A percentile compares a stretch with the other conserved stretches of the same genome.
phyloP scores from a whole-genome alignment of 1,140 invertebrate genomes.

The Papilio polyxenes region DNA sequence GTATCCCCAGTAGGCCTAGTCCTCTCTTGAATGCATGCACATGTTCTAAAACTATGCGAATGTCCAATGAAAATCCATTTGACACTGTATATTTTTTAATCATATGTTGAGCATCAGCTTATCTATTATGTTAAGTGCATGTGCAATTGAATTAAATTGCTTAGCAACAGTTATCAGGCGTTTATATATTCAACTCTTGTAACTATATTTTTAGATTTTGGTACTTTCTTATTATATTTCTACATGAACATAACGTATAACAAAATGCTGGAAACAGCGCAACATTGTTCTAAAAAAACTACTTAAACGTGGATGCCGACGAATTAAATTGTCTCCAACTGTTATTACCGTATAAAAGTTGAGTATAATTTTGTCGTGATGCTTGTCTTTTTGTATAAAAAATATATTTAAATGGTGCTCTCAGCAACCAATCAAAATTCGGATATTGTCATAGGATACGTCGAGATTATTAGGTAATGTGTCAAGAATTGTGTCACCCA shows the following conservation, averaged over 20 bases:
- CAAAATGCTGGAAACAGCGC: conserved; percentile 6
- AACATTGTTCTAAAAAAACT: not conserved
- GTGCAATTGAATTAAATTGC: not conserved
- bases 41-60: not conserved
- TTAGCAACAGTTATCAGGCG: not conserved
- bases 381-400: not conserved
- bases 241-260: not conserved
- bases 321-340: not conserved
- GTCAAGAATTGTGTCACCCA: conserved; percentile 77
- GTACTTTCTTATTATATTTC: not conserved
- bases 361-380: not conserved
- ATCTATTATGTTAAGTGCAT: not conserved
- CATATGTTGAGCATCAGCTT: not conserved
- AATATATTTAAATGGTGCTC: not conserved
- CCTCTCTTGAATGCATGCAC: conserved; percentile 54
- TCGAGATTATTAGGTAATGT: conserved; percentile 73
- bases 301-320: not conserved
- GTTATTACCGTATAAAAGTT: not conserved
- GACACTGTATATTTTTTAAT: not conserved
- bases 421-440: conserved; percentile 42
- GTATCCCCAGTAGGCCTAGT: conserved; percentile 77
- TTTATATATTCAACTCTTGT: not conserved
- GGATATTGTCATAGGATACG: conserved; percentile 60
- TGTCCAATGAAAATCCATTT: not conserved
- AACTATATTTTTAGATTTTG: not conserved